Base-by-base conservation (phyloP, 2,113 vertebrate species). In the Zapornia atra region DNA sequence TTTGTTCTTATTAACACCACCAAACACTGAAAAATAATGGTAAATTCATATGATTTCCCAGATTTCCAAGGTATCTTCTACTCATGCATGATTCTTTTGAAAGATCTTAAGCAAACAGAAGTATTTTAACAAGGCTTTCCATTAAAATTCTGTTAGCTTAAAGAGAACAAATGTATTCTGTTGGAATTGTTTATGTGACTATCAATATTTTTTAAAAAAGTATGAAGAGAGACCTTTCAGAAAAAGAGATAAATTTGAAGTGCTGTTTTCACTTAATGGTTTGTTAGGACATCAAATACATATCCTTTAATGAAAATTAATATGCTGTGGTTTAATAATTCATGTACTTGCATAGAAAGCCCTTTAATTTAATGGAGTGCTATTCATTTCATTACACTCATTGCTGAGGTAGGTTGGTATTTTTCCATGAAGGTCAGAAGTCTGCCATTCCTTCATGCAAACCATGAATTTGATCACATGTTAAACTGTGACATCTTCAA, bases 81-180 rank as follows among this genome's bases (percentile, higher is more conserved):
- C 86, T 94, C 72, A 83, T 53, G 40, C 57, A 60, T 16, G 59
- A 76, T 72, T 61, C 29, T 88, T 95, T 93, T 93, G 64, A 94
- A 94, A 95, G 61, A 83, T 65, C 48, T 96, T 96, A 92, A 95
- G 71, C 86, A 97, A 96, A 96, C 33, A 92, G 10, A 46, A 85
- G 17, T 40, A 85, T 63, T 83, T 69, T 66, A 93, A 70, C 76
- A 92, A 87, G 19, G 61, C 21, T 92, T 97, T 95, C 76, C 36
- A 91, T 87, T 63, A 81, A 70, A 84, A 80, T 33, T 68, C 40
- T 75, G 38, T 76, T 76, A 57, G 66, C 20, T 82, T 54, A 94
- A 92, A 91, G 50, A 44, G 60, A 94, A 93, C 12, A 84, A 65
- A 71, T 54, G 36, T 29, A 66, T 78, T 88, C 61, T 59, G 18